These are phyloP conservation scores for Mormyrus lacerda DNA, from an alignment of 2,113 vertebrate genomes.

Conservation along the genomic window DNA sequence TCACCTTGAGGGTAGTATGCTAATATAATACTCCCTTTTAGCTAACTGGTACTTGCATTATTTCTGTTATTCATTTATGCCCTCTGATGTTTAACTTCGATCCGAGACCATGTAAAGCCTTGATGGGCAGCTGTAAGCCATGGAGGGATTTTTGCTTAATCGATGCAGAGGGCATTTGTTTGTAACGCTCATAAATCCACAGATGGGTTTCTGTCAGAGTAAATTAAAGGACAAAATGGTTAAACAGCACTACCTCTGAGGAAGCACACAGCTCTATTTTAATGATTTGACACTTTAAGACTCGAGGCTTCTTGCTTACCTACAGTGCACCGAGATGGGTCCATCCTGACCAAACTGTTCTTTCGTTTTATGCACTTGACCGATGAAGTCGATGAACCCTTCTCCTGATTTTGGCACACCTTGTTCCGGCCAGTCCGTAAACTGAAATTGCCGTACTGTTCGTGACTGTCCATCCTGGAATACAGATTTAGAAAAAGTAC, in stretches of 20 bases:
- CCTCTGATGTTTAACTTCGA: not conserved
- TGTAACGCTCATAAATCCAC: not conserved
- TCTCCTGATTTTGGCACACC: constrained; percentile 95
- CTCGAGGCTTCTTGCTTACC: constrained; percentile 51
- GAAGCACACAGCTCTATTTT: not conserved
- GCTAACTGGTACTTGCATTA: not conserved
- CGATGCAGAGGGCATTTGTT: not conserved
- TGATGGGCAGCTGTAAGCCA: not conserved
- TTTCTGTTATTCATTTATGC: not conserved
- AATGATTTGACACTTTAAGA: not conserved
- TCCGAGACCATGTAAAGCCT: not conserved
- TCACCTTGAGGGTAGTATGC: not conserved
- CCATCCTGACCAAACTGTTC: constrained; percentile 94
- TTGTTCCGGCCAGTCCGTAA: constrained; percentile 97
- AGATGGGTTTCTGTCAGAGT: not conserved
- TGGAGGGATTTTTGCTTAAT: not conserved
- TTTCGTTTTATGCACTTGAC: constrained; percentile 96
- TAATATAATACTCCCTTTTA: not conserved
- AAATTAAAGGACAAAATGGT: not conserved
- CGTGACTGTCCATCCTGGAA: constrained; percentile 79
- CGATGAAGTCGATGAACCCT: constrained; percentile 95
- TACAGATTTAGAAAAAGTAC: not conserved
- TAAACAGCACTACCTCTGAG: not conserved
- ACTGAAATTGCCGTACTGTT: constrained; percentile 96
- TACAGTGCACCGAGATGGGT: constrained; percentile 93